Base-by-base conservation (phyloP, 2,888 invertebrate species). In the Dynastes hyllus region DNA sequence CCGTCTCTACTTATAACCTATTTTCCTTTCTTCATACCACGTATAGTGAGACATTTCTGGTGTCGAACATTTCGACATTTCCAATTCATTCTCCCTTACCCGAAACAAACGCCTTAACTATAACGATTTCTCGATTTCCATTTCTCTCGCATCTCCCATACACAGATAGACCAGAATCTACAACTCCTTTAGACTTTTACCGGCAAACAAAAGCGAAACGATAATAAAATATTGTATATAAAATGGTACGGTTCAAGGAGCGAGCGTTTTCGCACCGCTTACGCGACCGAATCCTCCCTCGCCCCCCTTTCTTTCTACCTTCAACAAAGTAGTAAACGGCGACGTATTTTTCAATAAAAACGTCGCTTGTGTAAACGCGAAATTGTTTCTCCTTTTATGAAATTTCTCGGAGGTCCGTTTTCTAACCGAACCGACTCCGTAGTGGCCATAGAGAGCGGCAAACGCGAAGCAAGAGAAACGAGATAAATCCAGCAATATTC, bases 291-390 rank as follows among this genome's bases (percentile, higher is more conserved):
- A 45, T 45, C 1, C 53, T 53, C n/a, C n/a, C 53, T n/a, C 16
- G 2, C n/a, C 16, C n/a, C 51, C 2, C 13, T 51, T 8, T 9
- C 1, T 0, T 3, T n/a, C 51, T 11, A 51, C 51, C 13, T 51
- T 51, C n/a, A 3, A 11, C n/a, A 1, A 53, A n/a, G 8, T 16
- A 16, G n/a, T n/a, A 53, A 53, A 61, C 61, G 61, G 9, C 61
- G 11, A 8, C 29, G 61, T 61, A 61, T 61, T 61, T 61, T 61
- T 61, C 29, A 61, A 61, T 61, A 61, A 29, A 61, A 61, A 22
- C 29, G 61, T 61, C 61, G 29, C 27, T 29, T 6, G 61, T 22
- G 61, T 4, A 29, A 22, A 61, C 61, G 61, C 61, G 22, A 61
- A 61, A 61, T 61, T 29, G 61, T 61, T 29, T 29, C 55, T 6